Conservation (phyloP, 1,140 invertebrate species). For the Papilio xuthus region DNA sequence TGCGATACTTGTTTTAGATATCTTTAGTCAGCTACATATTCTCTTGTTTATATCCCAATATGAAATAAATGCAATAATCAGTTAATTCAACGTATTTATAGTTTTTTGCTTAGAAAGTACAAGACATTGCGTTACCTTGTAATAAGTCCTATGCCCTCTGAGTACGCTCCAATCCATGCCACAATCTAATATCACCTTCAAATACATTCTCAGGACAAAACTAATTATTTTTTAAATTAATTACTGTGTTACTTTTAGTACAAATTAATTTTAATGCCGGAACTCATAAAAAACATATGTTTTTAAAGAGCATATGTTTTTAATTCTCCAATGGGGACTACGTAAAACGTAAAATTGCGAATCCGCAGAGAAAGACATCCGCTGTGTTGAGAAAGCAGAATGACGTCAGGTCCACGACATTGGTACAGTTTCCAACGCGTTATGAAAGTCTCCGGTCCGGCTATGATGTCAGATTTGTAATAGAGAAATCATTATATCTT, state of each 20-base stretch:
- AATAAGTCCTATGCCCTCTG: neutral
- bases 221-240: neutral
- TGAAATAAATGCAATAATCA: no score
- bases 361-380: neutral
- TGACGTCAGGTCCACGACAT: slow-evolving; percentile 19
- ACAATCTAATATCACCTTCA: slow-evolving; percentile 2
- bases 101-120: neutral
- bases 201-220: neutral
- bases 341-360: neutral
- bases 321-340: no score
- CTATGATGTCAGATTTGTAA: slow-evolving; percentile 19
- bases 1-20: no score
- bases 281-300: no score
- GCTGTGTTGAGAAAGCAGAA: slow-evolving; percentile 13
- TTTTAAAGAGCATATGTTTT: no score
- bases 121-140: neutral
- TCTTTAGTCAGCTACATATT: no score
- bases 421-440: slow-evolving; percentile 8
- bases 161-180: neutral
- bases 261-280: neutral
- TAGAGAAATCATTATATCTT: neutral
- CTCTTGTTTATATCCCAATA: no score
- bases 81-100: no score
- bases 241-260: neutral
- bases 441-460: neutral